Evolutionary conservation across 2,113 vertebrate species (phyloP).

Genomic region (Gymnarchus niloticus): DNA sequence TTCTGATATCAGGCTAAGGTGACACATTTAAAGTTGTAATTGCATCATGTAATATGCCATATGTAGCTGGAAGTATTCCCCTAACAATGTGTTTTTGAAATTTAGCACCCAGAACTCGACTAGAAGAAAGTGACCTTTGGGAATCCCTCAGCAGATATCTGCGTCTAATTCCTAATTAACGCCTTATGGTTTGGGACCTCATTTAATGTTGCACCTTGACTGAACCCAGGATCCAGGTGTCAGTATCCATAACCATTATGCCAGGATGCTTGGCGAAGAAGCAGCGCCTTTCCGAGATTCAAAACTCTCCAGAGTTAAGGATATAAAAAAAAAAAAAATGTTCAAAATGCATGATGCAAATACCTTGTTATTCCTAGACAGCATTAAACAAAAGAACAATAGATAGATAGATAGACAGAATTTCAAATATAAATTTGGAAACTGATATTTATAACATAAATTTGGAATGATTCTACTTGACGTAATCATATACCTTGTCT

Average conservation of each 20-base stretch:
- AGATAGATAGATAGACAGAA: too few relatives aligned
- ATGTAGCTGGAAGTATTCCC: background rate
- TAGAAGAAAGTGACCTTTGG: background rate
- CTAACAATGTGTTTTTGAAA: background rate
- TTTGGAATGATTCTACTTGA: background rate
- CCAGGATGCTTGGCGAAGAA: background rate
- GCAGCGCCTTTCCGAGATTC: background rate
- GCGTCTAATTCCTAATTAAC: conserved; percentile 16
- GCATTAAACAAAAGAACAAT: background rate
- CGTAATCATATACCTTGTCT: background rate
- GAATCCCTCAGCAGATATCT: conserved; percentile 9
- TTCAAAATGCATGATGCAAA: background rate
- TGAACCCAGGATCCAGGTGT: conserved; percentile 2
- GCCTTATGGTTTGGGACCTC: conserved; percentile 22
- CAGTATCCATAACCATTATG: conserved; percentile 3
- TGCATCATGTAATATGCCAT: background rate
- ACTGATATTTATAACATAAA: background rate
- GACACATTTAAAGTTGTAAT: background rate
- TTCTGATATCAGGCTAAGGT: background rate
- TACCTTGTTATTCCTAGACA: conserved; percentile 4
- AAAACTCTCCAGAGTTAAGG: background rate
- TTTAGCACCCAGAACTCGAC: background rate
- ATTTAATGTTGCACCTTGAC: conserved; percentile 17
- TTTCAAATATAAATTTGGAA: too few relatives aligned
- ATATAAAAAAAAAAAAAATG: background rate